Evolutionary conservation across 1,140 invertebrate genomes (phyloP), one percentile per base, ranked within the genome.

Genomic region (Zaprionus tsacasi): DNA sequence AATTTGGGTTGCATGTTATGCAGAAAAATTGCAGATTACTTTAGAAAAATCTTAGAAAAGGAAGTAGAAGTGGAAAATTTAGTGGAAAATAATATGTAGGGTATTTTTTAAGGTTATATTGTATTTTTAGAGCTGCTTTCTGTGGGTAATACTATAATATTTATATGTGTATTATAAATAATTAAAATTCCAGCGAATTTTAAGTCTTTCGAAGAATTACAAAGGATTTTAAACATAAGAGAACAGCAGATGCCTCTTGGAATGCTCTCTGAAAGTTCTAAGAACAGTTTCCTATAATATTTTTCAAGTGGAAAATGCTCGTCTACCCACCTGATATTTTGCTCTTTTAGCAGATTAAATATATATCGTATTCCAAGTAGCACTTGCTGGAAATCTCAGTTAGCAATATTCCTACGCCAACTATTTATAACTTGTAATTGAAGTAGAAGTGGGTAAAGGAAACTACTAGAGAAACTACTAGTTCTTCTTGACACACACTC

Each of bases 201-300:
- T n/a, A 0, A 40, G 12, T 1, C 13, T 40, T 2, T 0, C 1
- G 0, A 15, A 2, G 0, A 45, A 45, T 3, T 17, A 7, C 43
- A 17, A 48, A 17, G 15, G 1, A 1, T 10, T 17, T 17, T 15
- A 17, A 3, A 7, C 15, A 45, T 1, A 11, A 2, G n/a, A 17
- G 6, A 48, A 17, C 38, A 11, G 45, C 17, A 11, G 4, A 12
- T 1, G 10, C 3, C 21, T 4, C 45, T 21, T 7, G 17, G 45
- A 50, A 21, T 6, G 5, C 8, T 48, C 13, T 7, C 38, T 6
- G 15, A 2, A 7, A 17, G 13, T 1, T 17, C 27, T 30, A 3
- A 30, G 27, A 30, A 3, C 27, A 30, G 45, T 48, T 21, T 6
- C 17, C 45, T 15, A 15, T 6, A 0, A 43, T n/a, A 43, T 43